Base-by-base conservation (phyloP, 2,888 invertebrate genomes). In the Chaetogeoica ovagalla region DNA sequence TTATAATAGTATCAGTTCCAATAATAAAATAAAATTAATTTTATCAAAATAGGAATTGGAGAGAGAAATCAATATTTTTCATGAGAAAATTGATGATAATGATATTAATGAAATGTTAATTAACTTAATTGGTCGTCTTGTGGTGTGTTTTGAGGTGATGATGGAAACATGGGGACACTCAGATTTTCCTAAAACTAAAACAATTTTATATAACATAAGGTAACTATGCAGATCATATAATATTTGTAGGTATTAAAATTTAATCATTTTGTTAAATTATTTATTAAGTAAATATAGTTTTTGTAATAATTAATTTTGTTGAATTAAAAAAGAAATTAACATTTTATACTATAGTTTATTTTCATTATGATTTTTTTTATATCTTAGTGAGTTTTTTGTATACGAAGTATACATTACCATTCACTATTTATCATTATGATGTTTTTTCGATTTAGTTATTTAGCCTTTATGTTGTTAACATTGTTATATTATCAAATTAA, bases 101-200 rank as follows among this genome's bases (percentile, higher is more conserved):
- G 63, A 79, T 52, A 63, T 57, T 19, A 79, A 71, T 63, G 79
- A 79, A 79, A 39, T 65, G 55, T 23, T 79, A 13, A 79, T 79
- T 2, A 71, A 79, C n/a, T 15, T 79, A 57, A 79, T 79, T 71
- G 79, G 79, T n/a, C 79, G 71, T 57, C 79, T 79, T 55, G 43
- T 79, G n/a, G 63, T 79, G 8, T 71, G 71, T 63, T 79, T 79
- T 71, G 79, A 79, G 8, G 79, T 79, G 9, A 79, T 79, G 79
- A 79, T 79, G 79, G 79, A 79, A 21, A 79, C 79, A 15, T 79
- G 79, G 79, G 79, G 79, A 19, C 79, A 79, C 63, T 11, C 71
- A 43, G 79, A 79, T 55, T 79, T 79, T 19, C 79, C 79, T 5
- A 79, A 79, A 79, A 79, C 79, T 57, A 79, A 79, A 79, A 79